Percentiles rank a stretch among this genome's conserved stretches.
phyloP scores from a whole-genome alignment of 2,797 vertebrate genomes.

The Urosaurus nigricauda region DNA sequence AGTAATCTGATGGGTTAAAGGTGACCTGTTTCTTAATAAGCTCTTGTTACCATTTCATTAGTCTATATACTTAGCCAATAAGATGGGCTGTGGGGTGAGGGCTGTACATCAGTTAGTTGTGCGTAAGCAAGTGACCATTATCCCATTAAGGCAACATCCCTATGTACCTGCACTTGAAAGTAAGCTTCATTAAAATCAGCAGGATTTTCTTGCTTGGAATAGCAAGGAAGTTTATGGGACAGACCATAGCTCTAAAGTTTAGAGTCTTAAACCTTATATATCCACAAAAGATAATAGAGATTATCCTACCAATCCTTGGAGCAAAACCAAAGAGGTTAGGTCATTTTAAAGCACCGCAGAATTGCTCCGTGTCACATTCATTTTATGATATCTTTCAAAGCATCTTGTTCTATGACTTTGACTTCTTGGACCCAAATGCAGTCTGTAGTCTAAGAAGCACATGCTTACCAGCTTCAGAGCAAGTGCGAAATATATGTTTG shows the following conservation, averaged over 20 bases:
- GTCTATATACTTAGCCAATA: conserved; percentile 4
- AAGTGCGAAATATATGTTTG: not conserved
- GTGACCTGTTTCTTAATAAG: conserved; percentile 40
- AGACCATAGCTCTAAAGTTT: not conserved
- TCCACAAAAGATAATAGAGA: not conserved
- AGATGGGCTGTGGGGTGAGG: not conserved
- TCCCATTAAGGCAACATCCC: conserved; percentile 1
- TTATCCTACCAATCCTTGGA: not conserved
- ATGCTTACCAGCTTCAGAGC: not conserved
- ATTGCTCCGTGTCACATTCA: not conserved
- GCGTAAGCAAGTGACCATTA: conserved; percentile 10
- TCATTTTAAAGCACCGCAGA: not conserved
- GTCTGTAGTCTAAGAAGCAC: too few relatives aligned
- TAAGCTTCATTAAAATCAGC: conserved; percentile 11
- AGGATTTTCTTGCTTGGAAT: not conserved
- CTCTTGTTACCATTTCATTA: conserved; percentile 39
- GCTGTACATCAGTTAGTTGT: not conserved
- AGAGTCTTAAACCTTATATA: too few relatives aligned
- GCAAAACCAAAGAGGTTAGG: not conserved
- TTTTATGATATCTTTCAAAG: not conserved
- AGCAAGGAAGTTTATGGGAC: not conserved
- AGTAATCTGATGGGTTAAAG: conserved; percentile 38
- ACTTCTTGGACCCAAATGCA: not conserved
- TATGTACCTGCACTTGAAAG: not conserved
- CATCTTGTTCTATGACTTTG: not conserved